These are phyloP conservation scores for Pinctada fucata DNA, from an alignment of 2,888 invertebrate genomes.

Conservation along the genomic window DNA sequence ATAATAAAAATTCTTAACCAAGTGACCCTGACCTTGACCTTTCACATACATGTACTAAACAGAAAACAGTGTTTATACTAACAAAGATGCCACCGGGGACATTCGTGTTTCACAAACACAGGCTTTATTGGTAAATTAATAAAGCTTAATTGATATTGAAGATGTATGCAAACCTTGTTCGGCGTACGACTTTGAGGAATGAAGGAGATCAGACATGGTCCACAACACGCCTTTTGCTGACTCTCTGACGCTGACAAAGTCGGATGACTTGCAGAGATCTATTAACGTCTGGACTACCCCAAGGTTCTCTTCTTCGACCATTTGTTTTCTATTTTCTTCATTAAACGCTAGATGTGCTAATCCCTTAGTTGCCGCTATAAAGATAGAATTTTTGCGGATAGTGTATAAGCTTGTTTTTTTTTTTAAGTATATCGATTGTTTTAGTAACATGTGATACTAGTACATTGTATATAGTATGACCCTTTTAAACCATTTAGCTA, in stretches of 20 bases:
- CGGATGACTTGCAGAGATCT: neutral
- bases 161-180: neutral
- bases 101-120: too few species aligned
- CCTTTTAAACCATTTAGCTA: neutral
- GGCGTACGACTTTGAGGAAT: constrained; percentile 11
- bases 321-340: constrained; percentile 13
- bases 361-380: constrained; percentile 16
- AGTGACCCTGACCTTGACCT: too few species aligned
- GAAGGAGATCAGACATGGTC: constrained; percentile 20
- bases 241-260: constrained; percentile 2
- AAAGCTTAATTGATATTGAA: neutral
- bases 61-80: too few species aligned
- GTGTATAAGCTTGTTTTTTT: too few species aligned
- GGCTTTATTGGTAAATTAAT: neutral
- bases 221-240: constrained; percentile 21
- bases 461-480: too few species aligned
- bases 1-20: too few species aligned
- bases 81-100: too few species aligned
- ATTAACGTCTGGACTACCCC: constrained; percentile 15
- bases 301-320: constrained; percentile 17
- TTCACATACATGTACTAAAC: too few species aligned
- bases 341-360: constrained; percentile 30
- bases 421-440: too few species aligned
- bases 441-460: too few species aligned
- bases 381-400: neutral